phyloP scores from a whole-genome alignment of 2,797 vertebrate genomes.

The Hapalemur alaotrensis region DNA sequence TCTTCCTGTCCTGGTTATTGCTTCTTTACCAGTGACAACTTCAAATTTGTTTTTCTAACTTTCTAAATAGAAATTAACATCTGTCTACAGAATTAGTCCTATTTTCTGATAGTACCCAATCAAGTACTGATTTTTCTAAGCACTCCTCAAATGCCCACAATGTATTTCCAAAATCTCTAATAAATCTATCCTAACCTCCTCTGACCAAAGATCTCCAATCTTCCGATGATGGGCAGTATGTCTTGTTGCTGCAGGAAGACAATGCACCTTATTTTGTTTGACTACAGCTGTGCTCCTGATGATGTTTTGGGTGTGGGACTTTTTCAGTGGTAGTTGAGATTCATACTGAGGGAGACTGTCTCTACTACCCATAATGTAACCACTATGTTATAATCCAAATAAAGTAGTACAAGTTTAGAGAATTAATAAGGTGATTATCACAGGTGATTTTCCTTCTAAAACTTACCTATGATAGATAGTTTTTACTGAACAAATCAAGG shows the following conservation, averaged over 20 bases:
- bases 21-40: not conserved
- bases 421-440: not conserved
- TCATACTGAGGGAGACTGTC: not conserved
- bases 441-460: not conserved
- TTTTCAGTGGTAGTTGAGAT: not conserved
- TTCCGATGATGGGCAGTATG: fast-evolving
- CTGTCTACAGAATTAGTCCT: not conserved
- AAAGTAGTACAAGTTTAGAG: not conserved
- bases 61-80: not conserved
- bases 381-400: not conserved
- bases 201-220: not conserved
- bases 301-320: not conserved
- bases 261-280: not conserved
- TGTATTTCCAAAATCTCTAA: not conserved
- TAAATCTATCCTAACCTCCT: not conserved
- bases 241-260: not conserved
- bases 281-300: not conserved
- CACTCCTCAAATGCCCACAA: not conserved
- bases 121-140: not conserved
- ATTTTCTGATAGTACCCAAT: not conserved
- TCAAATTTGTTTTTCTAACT: not conserved
- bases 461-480: not conserved
- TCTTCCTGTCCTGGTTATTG: not conserved
- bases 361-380: not conserved
- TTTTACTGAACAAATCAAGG: not conserved